These are phyloP conservation scores for Scaptomyza tumidula DNA, from an alignment of 2,888 invertebrate species.

Conservation along the genomic window DNA sequence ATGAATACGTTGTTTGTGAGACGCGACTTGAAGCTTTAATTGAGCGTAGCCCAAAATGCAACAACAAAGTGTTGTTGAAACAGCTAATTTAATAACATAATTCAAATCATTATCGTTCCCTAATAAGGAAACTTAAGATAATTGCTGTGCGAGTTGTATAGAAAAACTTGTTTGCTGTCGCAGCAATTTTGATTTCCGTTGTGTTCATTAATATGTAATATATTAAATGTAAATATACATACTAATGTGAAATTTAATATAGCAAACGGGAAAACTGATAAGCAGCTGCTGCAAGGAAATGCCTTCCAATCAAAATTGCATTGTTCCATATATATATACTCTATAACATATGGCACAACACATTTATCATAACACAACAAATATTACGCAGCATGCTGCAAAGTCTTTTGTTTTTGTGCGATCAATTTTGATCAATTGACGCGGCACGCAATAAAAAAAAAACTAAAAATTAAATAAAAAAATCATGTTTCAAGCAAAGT, in stretches of 20 bases:
- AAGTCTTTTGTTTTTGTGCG: constrained; percentile 5
- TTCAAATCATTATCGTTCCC: background rate
- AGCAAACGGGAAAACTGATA: constrained; percentile 41
- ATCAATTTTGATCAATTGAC: constrained; percentile 31
- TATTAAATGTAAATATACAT: background rate
- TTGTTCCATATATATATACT: background rate
- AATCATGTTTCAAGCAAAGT: too few relatives aligned
- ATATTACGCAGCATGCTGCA: constrained; percentile 7
- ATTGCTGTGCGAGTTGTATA: background rate
- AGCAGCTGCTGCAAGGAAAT: constrained; percentile 33
- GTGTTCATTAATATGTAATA: background rate
- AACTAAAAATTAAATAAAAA: too few relatives aligned
- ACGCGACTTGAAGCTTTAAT: constrained; percentile 45
- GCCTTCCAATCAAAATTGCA: background rate
- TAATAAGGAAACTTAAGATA: background rate
- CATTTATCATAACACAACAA: background rate
- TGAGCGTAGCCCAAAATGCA: constrained; percentile 8
- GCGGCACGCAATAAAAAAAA: background rate
- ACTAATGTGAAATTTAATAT: background rate
- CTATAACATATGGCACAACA: background rate
- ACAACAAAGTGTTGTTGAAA: constrained; percentile 17
- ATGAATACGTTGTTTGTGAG: constrained; percentile 5
- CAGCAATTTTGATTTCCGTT: constrained; percentile 19
- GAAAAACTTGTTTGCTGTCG: constrained; percentile 1
- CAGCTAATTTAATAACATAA: constrained; percentile 5